Evolutionary conservation across 64 coral and sea anemone genomes (phyloP), one percentile per base, ranked within the genome.

Genomic region (Porites lutea): DNA sequence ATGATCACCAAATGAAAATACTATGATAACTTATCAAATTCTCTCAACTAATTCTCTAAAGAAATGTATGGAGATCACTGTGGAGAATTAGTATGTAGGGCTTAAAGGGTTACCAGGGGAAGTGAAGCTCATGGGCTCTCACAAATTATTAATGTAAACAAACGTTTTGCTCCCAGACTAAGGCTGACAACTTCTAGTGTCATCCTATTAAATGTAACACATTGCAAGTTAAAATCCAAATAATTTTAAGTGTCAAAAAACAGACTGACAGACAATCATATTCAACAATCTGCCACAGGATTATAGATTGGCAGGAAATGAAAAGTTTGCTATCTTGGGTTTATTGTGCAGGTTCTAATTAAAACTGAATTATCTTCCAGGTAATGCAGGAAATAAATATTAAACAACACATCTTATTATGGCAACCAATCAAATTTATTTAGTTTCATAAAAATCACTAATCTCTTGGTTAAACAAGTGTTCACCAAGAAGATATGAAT

Each of bases 351-450:
- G n/a, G 11, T 37, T 16, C 78, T 80, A 62, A 80, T 61, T 59
- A 60, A 80, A 80, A 21, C n/a, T 10, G 8, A 61, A 57, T 80
- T 80, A 59, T 5, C 53, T 14, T 60, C 3, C 78, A 80, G 78
- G 7, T 37, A 20, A 80, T 12, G 55, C 8, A 46, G 78, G 51
- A 80, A 44, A 55, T 60, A 59, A 80, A 80, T 80, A 80, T 80
- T 80, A 44, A 43, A 60, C 21, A 59, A 80, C 6, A n/a, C 13
- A 8, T 58, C 53, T 37, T 11, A 27, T 37, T 13, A 52, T 60
- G 22, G 13, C 15, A 3, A 20, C 53, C 78, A 59, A 80, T 61
- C 78, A 80, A 80, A 13, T 43, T 14, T 20, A 80, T 14, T 80
- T 52, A 80, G 45, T 44, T 60, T 80, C 8, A 10, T 20, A 23